A percentile compares a stretch with the other conserved stretches of the same genome.
Evolutionary conservation across 2,888 invertebrate genomes (phyloP).

Genomic region (Schizaphis graminum): DNA sequence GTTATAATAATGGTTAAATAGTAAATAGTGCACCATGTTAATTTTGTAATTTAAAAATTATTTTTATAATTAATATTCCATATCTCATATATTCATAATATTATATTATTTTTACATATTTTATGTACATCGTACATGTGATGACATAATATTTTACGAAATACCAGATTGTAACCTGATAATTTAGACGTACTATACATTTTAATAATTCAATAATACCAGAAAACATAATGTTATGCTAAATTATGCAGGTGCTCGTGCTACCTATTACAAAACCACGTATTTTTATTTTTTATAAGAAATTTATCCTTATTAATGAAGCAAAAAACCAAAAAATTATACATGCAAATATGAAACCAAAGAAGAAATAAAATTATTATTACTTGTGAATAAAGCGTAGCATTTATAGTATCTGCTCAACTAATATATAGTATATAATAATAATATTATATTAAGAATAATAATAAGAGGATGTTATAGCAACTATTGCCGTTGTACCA

Average conservation of each 20-base stretch:
- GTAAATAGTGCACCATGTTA: not conserved
- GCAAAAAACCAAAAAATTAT: not conserved
- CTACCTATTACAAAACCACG: not conserved
- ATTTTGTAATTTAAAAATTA: not conserved
- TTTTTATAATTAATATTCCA: not conserved
- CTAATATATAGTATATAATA: not conserved
- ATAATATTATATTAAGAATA: not conserved
- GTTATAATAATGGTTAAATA: not conserved
- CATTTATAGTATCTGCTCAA: not conserved
- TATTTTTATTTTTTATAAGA: not conserved
- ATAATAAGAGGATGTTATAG: not conserved
- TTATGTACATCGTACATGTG: not conserved
- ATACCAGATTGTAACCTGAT: not conserved
- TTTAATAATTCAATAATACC: not conserved
- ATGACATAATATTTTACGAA: not conserved
- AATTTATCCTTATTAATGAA: not conserved
- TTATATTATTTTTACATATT: not conserved
- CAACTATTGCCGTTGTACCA: not conserved
- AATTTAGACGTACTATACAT: not conserved
- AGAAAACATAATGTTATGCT: not conserved
- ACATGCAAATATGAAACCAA: not conserved
- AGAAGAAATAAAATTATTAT: not conserved
- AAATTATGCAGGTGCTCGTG: not conserved
- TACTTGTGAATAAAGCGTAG: not conserved
- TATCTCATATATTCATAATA: not conserved